Base-by-base conservation (phyloP, 2,888 invertebrate genomes). In the Phoronis australis region DNA sequence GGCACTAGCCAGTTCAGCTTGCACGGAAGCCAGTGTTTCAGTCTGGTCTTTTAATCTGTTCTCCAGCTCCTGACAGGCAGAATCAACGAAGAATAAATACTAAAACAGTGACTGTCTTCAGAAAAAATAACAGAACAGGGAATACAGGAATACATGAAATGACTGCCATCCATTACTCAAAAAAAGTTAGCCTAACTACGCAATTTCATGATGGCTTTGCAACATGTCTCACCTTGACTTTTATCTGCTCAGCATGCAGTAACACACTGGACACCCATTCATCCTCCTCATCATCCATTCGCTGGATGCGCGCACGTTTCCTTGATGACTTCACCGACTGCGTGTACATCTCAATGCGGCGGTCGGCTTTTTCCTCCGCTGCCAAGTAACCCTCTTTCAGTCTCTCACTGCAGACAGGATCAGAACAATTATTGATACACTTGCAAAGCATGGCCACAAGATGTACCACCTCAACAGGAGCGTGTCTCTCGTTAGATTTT, bases 231-330 rank as follows among this genome's bases (percentile, higher is more conserved):
- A 69, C 69, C 63, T 67, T 52, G 22, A 63, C 60, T 58, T 64
- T 68, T 37, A 62, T 51, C 45, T 65, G 52, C 40, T 68, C 66
- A 27, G 63, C 65, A 35, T 66, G 60, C n/a, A 64, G 51, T 23
- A 64, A 48, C 4, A 64, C 45, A 44, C 63, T 61, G n/a, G 69
- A 66, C 0, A 69, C 68, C 63, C 63, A 65, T 40, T 69, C 69
- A 52, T 69, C 68, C 4, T 68, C 65, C 4, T 62, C 60, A 44
- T 69, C 68, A 3, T 61, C 60, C 50, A 60, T 12, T 15, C 31
- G 9, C 9, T 31, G 9, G 9, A 31, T 15, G 9, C 31, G 31
- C 31, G 31, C 31, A 9, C 31, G 9, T 31, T 31, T 31, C 31
- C 31, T 31, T 9, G 31, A 12, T 15, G 9, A 12, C 31, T 57